These are phyloP conservation scores for Limenitis arthemis DNA, from an alignment of 2,888 invertebrate species.

Conservation along the genomic window DNA sequence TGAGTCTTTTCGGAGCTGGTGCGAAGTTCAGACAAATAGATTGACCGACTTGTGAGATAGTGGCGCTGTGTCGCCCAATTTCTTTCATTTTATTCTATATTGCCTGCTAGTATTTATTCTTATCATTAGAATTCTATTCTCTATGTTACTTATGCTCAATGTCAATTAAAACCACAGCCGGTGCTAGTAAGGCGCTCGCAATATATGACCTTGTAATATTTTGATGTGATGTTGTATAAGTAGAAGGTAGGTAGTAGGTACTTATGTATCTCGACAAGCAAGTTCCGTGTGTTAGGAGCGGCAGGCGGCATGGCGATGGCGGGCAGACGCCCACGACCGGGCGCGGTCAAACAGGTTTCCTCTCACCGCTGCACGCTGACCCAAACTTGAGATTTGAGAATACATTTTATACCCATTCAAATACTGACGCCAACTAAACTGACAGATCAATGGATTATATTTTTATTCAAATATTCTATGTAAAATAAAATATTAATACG, in stretches of 20 bases:
- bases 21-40: no score
- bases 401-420: constrained; percentile 1
- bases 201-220: constrained; percentile 14
- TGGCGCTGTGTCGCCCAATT: no score
- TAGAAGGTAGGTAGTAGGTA: not conserved
- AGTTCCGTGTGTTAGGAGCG: constrained; percentile 32
- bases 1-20: no score
- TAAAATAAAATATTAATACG: no score
- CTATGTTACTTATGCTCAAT: no score
- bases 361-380: constrained; percentile 43
- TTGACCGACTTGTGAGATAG: no score
- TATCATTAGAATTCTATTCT: no score
- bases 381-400: constrained; percentile 24
- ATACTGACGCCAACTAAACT: not conserved
- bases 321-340: constrained; percentile 47
- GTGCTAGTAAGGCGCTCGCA: not conserved
- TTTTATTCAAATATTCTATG: no score
- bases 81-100: no score
- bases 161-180: no score
- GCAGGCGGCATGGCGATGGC: constrained; percentile 36
- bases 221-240: constrained; percentile 11
- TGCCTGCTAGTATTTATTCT: no score
- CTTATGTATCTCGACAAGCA: constrained; percentile 14
- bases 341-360: constrained; percentile 59
- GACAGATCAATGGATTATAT: no score